These are phyloP conservation scores for Neoarius graeffei DNA, from an alignment of 2,113 vertebrate species.

Conservation along the genomic window DNA sequence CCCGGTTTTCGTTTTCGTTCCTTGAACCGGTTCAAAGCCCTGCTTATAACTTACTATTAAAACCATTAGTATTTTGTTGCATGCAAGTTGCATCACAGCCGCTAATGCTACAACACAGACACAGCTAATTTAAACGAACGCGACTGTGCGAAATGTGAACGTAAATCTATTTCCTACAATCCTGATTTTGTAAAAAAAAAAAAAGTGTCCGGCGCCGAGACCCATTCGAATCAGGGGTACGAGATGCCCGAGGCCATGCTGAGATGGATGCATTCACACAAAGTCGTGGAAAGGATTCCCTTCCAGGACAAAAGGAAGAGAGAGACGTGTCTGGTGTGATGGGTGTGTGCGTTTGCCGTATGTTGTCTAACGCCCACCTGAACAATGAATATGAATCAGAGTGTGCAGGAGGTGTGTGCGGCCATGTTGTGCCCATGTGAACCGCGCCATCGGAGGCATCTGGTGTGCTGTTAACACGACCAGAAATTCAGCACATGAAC, in stretches of 20 bases:
- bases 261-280: not conserved
- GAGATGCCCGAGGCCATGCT: constrained; percentile 22
- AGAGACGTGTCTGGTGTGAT: not conserved
- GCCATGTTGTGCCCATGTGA: constrained; percentile 34
- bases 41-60: too few relatives aligned
- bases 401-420: not conserved
- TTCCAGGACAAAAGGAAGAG: constrained; percentile 1
- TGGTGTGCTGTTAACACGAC: constrained; percentile 20
- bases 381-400: constrained; percentile 29
- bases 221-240: constrained; percentile 1
- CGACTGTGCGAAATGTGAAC: not conserved
- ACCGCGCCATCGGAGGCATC: constrained; percentile 41
- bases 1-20: too few relatives aligned
- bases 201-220: constrained; percentile 28
- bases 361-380: constrained; percentile 19
- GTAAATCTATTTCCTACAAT: not conserved
- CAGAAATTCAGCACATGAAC: constrained; percentile 48
- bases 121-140: not conserved
- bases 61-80: not conserved
- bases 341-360: not conserved
- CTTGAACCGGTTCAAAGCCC: too few relatives aligned
- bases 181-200: constrained; percentile 1
- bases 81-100: not conserved
- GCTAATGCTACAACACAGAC: not conserved
- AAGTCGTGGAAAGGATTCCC: not conserved